Conservation (phyloP, 2,797 vertebrate genomes). For the Hyperoplus lanceolatus region DNA sequence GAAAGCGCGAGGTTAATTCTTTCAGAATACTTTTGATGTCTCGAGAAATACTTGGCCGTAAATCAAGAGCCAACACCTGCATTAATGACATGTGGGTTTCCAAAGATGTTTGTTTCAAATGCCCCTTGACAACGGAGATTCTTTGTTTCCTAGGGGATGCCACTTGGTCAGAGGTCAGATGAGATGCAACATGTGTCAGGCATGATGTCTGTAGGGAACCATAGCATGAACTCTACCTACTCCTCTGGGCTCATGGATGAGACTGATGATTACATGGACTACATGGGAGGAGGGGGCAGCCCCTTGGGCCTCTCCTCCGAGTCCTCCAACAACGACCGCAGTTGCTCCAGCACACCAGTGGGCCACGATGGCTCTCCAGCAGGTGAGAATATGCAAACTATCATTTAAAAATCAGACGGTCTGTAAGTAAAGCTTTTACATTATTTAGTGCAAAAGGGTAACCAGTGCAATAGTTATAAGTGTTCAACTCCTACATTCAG, state of each 20-base stretch:
- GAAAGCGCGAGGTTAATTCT: slow-evolving; percentile 37
- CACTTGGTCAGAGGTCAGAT: slow-evolving; percentile 82
- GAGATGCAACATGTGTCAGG: slow-evolving; percentile 82
- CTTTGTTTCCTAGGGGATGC: slow-evolving; percentile 77
- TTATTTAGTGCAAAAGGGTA: not conserved
- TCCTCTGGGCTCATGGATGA: slow-evolving; percentile 89
- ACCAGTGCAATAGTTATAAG: not conserved
- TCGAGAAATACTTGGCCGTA: slow-evolving; percentile 52
- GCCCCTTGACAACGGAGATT: not conserved
- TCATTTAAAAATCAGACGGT: not conserved
- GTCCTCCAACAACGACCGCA: slow-evolving; percentile 97
- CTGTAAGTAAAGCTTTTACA: slow-evolving; percentile 20
- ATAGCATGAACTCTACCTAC: slow-evolving; percentile 73
- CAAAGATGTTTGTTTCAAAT: slow-evolving; percentile 5
- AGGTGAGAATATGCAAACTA: slow-evolving; percentile 84
- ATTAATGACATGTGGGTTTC: slow-evolving; percentile 14
- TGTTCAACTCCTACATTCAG: slow-evolving; percentile 9
- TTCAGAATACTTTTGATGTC: slow-evolving; percentile 25
- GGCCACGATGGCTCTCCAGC: slow-evolving; percentile 95
- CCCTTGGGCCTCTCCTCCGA: slow-evolving; percentile 95
- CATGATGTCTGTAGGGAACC: slow-evolving; percentile 76
- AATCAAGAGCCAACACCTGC: slow-evolving; percentile 59
- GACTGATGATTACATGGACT: slow-evolving; percentile 96
- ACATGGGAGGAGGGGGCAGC: slow-evolving; percentile 91
- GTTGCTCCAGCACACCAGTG: slow-evolving; percentile 98